Percentiles rank a stretch among this genome's conserved stretches.
phyloP scores from a whole-genome alignment of 2,888 invertebrate genomes.

The Gnatocerus cornutus region DNA sequence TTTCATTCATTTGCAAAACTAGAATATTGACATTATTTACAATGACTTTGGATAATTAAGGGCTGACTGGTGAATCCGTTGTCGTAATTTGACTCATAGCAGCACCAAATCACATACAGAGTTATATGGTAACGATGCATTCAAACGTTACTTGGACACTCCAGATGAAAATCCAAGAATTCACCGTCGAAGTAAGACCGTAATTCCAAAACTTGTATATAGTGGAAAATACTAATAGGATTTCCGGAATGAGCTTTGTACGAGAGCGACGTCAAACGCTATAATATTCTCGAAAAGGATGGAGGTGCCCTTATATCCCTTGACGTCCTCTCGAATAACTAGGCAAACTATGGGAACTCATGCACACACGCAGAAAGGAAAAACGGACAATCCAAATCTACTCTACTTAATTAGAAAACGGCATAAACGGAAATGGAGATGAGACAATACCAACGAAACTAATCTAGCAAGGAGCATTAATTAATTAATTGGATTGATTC shows the following conservation, averaged over 20 bases:
- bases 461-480: slow-evolving; percentile 48
- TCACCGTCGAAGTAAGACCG: slow-evolving; percentile 16
- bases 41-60: too few species aligned
- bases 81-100: too few species aligned
- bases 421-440: slow-evolving; percentile 21
- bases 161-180: slow-evolving; percentile 20
- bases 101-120: too few species aligned
- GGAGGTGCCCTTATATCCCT: slow-evolving; percentile 29
- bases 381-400: slow-evolving; percentile 27
- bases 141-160: not conserved
- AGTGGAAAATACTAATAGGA: slow-evolving; percentile 46
- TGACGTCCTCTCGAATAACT: slow-evolving; percentile 17
- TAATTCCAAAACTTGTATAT: slow-evolving; percentile 37
- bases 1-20: too few species aligned
- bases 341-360: slow-evolving; percentile 2
- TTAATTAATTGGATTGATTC: slow-evolving; percentile 52
- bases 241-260: slow-evolving; percentile 45
- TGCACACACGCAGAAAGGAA: slow-evolving; percentile 13
- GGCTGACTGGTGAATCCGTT: too few species aligned
- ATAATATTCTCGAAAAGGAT: slow-evolving; percentile 38
- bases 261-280: slow-evolving; percentile 32
- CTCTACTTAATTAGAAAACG: slow-evolving; percentile 40
- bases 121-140: too few species aligned
- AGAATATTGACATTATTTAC: too few species aligned
- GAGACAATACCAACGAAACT: slow-evolving; percentile 37